Base-by-base conservation (phyloP, 2,888 invertebrate genomes). In the Dryomyza anilis region DNA sequence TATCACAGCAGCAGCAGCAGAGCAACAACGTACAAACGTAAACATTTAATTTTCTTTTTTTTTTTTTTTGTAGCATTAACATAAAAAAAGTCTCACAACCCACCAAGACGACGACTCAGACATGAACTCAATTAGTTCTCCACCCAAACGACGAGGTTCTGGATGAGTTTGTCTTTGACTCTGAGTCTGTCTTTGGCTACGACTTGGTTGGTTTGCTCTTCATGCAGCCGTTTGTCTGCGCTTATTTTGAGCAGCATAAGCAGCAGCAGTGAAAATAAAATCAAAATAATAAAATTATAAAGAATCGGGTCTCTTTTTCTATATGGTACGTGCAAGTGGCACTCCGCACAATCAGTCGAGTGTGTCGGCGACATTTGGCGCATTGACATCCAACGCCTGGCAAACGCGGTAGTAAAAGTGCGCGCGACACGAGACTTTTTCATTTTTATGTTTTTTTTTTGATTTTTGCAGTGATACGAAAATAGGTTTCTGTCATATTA, bases 41-140 rank as follows among this genome's bases (percentile, higher is more conserved):
- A n/a, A n/a, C n/a, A n/a, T n/a, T n/a, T n/a, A n/a, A n/a, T n/a
- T n/a, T n/a, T n/a, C n/a, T n/a, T n/a, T n/a, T n/a, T n/a, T n/a
- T n/a, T n/a, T n/a, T n/a, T n/a, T n/a, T n/a, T n/a, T n/a, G 14
- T 46, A 30, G 1, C 46, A 46, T 1, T 23, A 46, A 30, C 46
- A 30, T 21, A 12, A 29, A 23, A 53, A 59, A 59, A 61, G 39
- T 43, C 53, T 43, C 52, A 60, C 48, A 27, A 6, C 19, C 48
- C 21, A 48, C 30, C n/a, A 60, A 23, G 12, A 36, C 16, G n/a
- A 21, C 12, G 19, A 45, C 29, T 27, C 19, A 43, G 53, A 43
- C 61, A 53, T 52, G 50, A 61, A 29, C 52, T 52, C 52, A 52
- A 61, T 43, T 61, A 61, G 43, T 29, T 52, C 53, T 19, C 55